Evolutionary conservation across 2,113 vertebrate species (phyloP), one percentile per base, ranked within the genome.

Genomic region (Ceratotherium simum): DNA sequence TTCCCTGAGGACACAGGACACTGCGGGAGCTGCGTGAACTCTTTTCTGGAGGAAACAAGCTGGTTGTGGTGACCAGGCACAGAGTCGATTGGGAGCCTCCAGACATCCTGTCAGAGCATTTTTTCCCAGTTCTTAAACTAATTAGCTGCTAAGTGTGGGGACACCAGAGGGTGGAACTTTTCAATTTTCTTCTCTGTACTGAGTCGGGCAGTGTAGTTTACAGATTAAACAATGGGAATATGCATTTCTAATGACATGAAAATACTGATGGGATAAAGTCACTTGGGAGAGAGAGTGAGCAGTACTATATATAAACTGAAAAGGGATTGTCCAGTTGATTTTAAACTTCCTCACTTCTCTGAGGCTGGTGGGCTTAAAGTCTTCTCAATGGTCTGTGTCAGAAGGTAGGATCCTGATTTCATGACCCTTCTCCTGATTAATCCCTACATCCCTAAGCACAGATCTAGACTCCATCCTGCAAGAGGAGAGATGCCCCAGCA

Each of bases 241-340:
- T 64, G 51, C 6, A 11, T 91, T 96, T 97, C 79, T 75, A 79
- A 79, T 12, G 51, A 70, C 6, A 39, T 64, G n/a, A 73, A 80
- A 70, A 85, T 89, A 83, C 17, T 46, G 56, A 91, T 83, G 75
- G 80, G 48, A 31, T 90, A 92, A 90, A 72, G 67, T 84, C 54
- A 91, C 64, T 67, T 67, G 72, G 67, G 64, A 80, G 56, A 62
- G 23, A 64, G 56, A 78, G 29, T 27, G 33, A 92, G 72, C 2
- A 10, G 25, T 48, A 33, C 39, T 96, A 64, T 89, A 93, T 96
- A 97, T 98, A 97, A 86, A 94, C 96, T n/a, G 8, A 89, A 89
- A 81, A 29, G 46, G 20, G 2, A 2, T 64, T 51, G 56, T 96
- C 89, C 46, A 21, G 56, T 23, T 95, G 60, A 65, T 54, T 92